Conservation (phyloP, 2,888 invertebrate species). For the Cephonodes hylas region DNA sequence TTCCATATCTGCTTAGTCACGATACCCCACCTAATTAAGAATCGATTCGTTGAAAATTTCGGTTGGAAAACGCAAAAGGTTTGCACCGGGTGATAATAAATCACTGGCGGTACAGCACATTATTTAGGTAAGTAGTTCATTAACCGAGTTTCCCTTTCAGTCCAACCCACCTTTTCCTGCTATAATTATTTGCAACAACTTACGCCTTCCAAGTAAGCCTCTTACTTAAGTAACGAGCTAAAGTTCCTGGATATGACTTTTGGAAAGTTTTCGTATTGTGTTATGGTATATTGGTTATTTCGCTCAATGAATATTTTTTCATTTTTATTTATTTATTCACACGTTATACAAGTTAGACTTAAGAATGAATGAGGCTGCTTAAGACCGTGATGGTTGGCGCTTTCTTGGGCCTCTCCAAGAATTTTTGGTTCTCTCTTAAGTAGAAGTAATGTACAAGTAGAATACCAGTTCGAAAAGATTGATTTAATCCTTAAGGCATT, state of each 20-base stretch:
- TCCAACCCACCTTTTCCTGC: slow-evolving; percentile 38
- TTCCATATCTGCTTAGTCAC: neutral
- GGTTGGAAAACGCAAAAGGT: neutral
- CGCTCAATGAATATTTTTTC: too few relatives aligned
- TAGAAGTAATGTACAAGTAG: too few relatives aligned
- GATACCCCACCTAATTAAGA: neutral
- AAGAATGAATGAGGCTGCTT: too few relatives aligned
- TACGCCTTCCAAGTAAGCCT: slow-evolving; percentile 48
- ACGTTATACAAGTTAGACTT: too few relatives aligned
- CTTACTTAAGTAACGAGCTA: slow-evolving; percentile 27
- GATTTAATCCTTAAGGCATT: too few relatives aligned
- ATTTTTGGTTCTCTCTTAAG: too few relatives aligned
- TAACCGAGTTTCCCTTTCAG: slow-evolving; percentile 35
- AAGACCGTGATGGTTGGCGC: too few relatives aligned
- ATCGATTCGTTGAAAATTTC: neutral
- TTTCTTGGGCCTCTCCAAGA: too few relatives aligned
- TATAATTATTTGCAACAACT: slow-evolving; percentile 55
- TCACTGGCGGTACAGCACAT: neutral
- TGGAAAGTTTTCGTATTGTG: too few relatives aligned
- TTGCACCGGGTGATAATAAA: slow-evolving; percentile 5
- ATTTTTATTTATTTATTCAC: too few relatives aligned
- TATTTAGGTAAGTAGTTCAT: slow-evolving; percentile 20
- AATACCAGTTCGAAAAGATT: too few relatives aligned
- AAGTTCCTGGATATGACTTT: slow-evolving; percentile 25
- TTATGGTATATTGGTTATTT: too few relatives aligned